Base-by-base conservation (phyloP, 1,140 invertebrate species). In the Cydia splendana region DNA sequence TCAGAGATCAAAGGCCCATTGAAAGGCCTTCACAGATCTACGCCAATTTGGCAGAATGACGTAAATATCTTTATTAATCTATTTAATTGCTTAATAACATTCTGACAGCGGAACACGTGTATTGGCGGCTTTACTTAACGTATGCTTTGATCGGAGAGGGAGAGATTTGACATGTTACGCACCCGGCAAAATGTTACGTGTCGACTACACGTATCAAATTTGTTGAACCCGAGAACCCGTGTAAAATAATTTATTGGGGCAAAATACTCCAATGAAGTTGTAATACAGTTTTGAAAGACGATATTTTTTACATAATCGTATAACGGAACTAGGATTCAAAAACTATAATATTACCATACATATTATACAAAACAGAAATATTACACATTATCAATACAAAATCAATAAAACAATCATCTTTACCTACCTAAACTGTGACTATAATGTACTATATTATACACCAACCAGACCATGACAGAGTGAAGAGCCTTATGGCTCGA, bases 31-130 rank as follows among this genome's bases (percentile, higher is more conserved):
- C 81, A 80, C 80, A 82, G 80, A 79, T 88, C 80, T 87, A 89
- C 86, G 79, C 82, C 83, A 85, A 87, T 89, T 90, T 87, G 85
- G 85, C 82, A 83, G 82, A 85, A 88, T 86, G 81, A 79, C 83
- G 85, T 86, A 82, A 89, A 90, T 89, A 89, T 89, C 83, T 90
- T 88, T 88, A 89, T 88, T 90, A 91, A 90, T 89, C 86, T 86
- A 85, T 89, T 87, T 92, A 92, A 92, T 91, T 92, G 91, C 82
- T 89, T 91, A 91, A 91, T 92, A 91, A 84, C 87, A 80, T 84
- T 73, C 18, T 81, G 82, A 87, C 86, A 80, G 86, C 79, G 83
- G 77, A 79, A 88, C 87, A 84, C 83, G 87, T 87, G 87, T 88
- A 87, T 81, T 79, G 82, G 84, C 15, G 20, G 65, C 77, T 79